These are phyloP conservation scores for Craseonycteris thonglongyai DNA, from an alignment of 2,113 vertebrate genomes.

Conservation along the genomic window DNA sequence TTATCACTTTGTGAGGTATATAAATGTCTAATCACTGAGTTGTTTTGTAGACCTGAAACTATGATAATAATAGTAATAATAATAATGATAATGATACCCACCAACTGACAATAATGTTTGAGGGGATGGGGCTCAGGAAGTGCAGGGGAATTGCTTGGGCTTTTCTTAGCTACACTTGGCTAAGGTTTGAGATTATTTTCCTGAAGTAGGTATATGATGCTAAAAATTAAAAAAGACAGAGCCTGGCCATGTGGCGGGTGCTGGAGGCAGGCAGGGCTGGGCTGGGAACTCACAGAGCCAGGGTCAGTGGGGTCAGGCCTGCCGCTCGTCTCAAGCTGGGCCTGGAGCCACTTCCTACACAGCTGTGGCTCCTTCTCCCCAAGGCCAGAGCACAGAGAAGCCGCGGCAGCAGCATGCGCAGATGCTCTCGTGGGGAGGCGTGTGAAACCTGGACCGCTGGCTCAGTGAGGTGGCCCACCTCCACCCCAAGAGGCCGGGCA, in stretches of 20 bases:
- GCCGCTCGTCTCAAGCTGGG: not conserved
- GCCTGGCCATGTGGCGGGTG: not conserved
- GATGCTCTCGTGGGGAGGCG: not conserved
- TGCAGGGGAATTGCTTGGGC: not conserved
- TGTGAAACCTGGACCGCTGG: not conserved
- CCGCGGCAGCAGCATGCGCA: not conserved
- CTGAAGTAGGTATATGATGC: not conserved
- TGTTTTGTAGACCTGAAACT: too few species aligned
- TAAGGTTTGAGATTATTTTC: not conserved
- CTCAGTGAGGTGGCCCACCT: not conserved
- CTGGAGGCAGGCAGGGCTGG: not conserved
- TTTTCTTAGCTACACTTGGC: not conserved
- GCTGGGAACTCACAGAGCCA: rapidly evolving
- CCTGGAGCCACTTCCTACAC: not conserved
- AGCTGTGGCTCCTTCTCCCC: not conserved
- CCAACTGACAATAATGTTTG: not conserved
- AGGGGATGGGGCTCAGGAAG: not conserved
- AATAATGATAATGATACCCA: too few species aligned
- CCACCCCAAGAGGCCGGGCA: not conserved
- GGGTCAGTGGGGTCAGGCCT: not conserved
- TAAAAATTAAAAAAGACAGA: not conserved
- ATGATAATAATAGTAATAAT: too few species aligned
- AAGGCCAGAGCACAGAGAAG: not conserved
- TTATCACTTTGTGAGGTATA: too few species aligned
- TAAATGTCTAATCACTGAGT: too few species aligned